phyloP scores from a whole-genome alignment of 2,888 invertebrate species.

The Parelbella ahira region DNA sequence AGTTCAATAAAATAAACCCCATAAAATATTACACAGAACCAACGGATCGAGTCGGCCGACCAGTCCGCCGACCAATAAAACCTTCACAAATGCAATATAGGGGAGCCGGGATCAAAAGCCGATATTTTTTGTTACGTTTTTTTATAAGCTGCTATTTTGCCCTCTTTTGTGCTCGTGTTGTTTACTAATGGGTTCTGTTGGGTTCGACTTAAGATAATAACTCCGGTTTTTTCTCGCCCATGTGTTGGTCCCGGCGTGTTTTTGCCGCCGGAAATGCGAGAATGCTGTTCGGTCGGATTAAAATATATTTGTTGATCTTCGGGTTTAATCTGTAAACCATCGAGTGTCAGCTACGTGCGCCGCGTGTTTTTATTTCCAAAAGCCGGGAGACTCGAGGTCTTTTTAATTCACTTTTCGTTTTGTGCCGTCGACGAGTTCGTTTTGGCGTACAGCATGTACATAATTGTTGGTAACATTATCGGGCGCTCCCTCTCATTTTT shows the following conservation, averaged over 20 bases:
- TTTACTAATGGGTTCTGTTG: slow-evolving; percentile 80
- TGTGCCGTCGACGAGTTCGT: slow-evolving; percentile 41
- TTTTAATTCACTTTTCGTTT: slow-evolving; percentile 50
- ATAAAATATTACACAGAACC: slow-evolving; percentile 36
- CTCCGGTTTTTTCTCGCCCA: slow-evolving; percentile 73
- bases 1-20: slow-evolving; percentile 32
- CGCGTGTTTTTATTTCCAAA: slow-evolving; percentile 47
- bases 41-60: slow-evolving; percentile 54
- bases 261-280: slow-evolving; percentile 76
- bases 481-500: slow-evolving; percentile 48
- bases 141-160: slow-evolving; percentile 75
- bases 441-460: slow-evolving; percentile 37
- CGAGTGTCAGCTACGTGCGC: slow-evolving; percentile 42
- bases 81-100: slow-evolving; percentile 67
- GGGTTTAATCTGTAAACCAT: slow-evolving; percentile 63
- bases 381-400: slow-evolving; percentile 38
- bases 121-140: slow-evolving; percentile 69
- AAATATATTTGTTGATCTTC: slow-evolving; percentile 77
- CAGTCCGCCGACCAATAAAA: slow-evolving; percentile 71
- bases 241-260: slow-evolving; percentile 64
- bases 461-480: slow-evolving; percentile 38
- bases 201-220: slow-evolving; percentile 80
- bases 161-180: slow-evolving; percentile 78
- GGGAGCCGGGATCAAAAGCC: slow-evolving; percentile 74
- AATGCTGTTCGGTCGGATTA: slow-evolving; percentile 70